These are phyloP conservation scores for Acleris literana DNA, from an alignment of 2,888 invertebrate genomes.

Conservation along the genomic window DNA sequence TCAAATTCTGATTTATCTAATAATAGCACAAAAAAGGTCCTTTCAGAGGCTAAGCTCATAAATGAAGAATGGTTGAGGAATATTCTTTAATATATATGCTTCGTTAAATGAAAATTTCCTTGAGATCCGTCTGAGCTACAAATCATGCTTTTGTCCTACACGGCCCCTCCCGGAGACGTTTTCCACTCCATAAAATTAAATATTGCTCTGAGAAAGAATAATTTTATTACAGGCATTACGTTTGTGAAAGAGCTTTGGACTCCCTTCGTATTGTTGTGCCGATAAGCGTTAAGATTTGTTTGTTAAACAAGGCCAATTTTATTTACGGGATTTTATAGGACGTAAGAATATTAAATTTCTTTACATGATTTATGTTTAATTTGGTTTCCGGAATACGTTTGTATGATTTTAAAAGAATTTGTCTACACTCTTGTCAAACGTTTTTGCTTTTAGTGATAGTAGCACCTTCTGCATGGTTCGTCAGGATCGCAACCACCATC, in stretches of 20 bases:
- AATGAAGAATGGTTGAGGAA: slow-evolving; percentile 24
- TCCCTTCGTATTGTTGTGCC: slow-evolving; percentile 28
- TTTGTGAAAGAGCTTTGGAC: slow-evolving; percentile 36
- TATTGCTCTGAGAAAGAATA: slow-evolving; percentile 63
- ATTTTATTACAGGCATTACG: slow-evolving; percentile 57
- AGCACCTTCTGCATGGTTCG: too few relatives aligned
- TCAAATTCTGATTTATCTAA: neutral
- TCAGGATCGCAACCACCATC: too few relatives aligned
- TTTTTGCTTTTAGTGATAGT: too few relatives aligned
- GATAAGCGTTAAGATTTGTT: slow-evolving; percentile 26
- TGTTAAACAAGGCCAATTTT: slow-evolving; percentile 30
- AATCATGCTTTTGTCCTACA: slow-evolving; percentile 73
- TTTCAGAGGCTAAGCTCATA: neutral
- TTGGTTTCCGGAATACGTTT: neutral
- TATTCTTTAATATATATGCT: slow-evolving; percentile 40
- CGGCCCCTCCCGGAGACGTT: slow-evolving; percentile 56
- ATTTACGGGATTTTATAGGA: slow-evolving; percentile 8
- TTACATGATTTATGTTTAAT: slow-evolving; percentile 19
- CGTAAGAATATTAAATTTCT: slow-evolving; percentile 11
- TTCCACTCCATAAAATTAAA: slow-evolving; percentile 80
- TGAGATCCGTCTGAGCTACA: slow-evolving; percentile 61
- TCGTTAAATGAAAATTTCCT: slow-evolving; percentile 50
- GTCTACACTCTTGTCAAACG: too few relatives aligned
- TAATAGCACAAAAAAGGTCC: neutral
- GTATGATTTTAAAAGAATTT: too few relatives aligned